A percentile compares a stretch with the other conserved stretches of the same genome.
Evolutionary conservation across 2,113 vertebrate species (phyloP).

Genomic region (Gymnogyps californianus): DNA sequence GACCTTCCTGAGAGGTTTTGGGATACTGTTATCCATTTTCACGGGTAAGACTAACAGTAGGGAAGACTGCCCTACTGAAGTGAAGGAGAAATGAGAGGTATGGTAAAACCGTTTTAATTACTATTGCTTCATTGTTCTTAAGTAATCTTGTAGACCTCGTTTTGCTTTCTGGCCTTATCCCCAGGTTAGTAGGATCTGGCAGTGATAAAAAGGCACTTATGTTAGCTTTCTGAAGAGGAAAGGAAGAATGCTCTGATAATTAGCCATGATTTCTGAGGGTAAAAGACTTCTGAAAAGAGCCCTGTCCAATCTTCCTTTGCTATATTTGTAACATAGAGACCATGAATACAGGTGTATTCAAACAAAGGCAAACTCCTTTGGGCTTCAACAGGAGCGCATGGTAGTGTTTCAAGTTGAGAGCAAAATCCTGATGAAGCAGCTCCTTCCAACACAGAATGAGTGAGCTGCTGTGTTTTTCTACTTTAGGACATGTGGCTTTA

Average conservation of each 20-base stretch:
- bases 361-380: neutral
- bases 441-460: neutral
- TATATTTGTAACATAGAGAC: neutral
- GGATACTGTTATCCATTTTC: neutral
- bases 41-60: neutral
- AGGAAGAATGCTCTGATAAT: neutral
- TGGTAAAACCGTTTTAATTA: neutral
- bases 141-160: neutral
- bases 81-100: neutral
- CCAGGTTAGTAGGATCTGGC: neutral
- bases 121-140: neutral
- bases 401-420: neutral
- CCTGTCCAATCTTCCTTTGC: neutral
- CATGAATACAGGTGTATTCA: neutral
- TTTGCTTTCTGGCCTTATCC: neutral
- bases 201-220: neutral
- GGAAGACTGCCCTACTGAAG: neutral
- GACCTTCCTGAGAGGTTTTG: neutral
- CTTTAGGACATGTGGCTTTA: conserved; percentile 92
- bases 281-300: neutral
- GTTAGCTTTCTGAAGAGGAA: neutral
- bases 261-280: neutral
- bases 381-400: neutral
- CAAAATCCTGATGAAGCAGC: neutral
- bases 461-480: neutral